Conservation (phyloP, 2,113 vertebrate species). For the Amazona vittata region DNA sequence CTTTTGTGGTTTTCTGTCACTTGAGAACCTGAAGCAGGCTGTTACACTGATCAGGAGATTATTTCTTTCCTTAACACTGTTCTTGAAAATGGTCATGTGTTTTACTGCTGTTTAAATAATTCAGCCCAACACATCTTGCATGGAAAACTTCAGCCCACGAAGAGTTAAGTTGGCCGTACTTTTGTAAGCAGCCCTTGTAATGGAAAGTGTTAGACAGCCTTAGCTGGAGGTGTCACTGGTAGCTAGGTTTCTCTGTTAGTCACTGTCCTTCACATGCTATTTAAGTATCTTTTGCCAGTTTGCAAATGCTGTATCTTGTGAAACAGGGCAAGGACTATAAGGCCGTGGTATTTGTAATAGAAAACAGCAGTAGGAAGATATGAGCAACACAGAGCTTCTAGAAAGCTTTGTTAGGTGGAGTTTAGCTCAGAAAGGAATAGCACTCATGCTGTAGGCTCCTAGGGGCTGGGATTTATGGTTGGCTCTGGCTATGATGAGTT, state of each 20-base stretch:
- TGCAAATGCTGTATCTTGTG: neutral
- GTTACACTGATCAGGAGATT: neutral
- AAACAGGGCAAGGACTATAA: neutral
- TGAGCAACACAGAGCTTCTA: neutral
- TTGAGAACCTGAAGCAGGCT: neutral
- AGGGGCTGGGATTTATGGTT: neutral
- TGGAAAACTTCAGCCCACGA: neutral
- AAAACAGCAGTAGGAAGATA: neutral
- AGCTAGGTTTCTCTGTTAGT: constrained; percentile 14
- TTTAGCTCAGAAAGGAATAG: neutral
- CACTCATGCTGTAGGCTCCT: neutral
- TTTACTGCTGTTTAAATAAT: neutral
- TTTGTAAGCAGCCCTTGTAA: constrained; percentile 5
- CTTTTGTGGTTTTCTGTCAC: neutral
- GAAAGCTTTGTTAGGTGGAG: neutral
- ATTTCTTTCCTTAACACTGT: neutral
- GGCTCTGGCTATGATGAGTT: neutral
- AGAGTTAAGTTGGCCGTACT: constrained; percentile 2
- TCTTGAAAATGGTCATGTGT: neutral
- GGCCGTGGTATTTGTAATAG: neutral
- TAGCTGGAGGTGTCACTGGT: constrained; percentile 39
- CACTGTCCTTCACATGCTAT: constrained; percentile 22
- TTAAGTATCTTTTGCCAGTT: neutral
- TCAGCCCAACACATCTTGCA: neutral
- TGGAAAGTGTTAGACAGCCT: constrained; percentile 48